Evolutionary conservation across 2,797 vertebrate species (phyloP).

Genomic region (Phrynocephalus vlangalii): DNA sequence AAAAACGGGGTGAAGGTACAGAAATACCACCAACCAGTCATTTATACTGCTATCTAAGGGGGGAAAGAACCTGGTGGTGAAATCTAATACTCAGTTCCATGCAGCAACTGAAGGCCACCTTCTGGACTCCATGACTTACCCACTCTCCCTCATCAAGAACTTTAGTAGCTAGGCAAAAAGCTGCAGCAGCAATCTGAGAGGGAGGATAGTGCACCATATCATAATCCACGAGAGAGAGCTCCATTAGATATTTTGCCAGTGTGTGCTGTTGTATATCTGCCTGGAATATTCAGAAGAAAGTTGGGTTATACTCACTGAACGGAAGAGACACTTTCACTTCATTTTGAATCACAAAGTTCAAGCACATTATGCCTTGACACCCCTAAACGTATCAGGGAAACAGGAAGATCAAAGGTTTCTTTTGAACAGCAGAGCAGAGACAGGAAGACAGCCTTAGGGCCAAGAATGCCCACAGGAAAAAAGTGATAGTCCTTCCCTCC

Average conservation of each 20-base stretch:
- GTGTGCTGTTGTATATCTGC: conserved; percentile 79
- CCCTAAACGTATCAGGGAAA: neutral
- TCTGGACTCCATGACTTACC: conserved; percentile 74
- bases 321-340: no score
- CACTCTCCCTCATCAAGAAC: conserved; percentile 81
- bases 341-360: neutral
- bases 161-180: conserved; percentile 85
- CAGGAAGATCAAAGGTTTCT: neutral
- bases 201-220: conserved; percentile 87
- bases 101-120: neutral
- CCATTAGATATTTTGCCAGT: conserved; percentile 88
- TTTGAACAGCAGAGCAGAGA: neutral
- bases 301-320: neutral
- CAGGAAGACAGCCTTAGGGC: no score
- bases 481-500: no score
- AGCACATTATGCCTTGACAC: neutral
- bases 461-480: no score
- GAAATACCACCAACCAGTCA: neutral
- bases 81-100: neutral
- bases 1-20: neutral
- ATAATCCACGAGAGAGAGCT: conserved; percentile 87
- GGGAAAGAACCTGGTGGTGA: no score
- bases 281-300: conserved; percentile 50
- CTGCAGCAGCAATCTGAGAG: conserved; percentile 84
- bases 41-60: neutral